Percentiles rank a stretch among this genome's conserved stretches.
phyloP scores from a whole-genome alignment of 2,888 invertebrate genomes.

The Gari tellinella region DNA sequence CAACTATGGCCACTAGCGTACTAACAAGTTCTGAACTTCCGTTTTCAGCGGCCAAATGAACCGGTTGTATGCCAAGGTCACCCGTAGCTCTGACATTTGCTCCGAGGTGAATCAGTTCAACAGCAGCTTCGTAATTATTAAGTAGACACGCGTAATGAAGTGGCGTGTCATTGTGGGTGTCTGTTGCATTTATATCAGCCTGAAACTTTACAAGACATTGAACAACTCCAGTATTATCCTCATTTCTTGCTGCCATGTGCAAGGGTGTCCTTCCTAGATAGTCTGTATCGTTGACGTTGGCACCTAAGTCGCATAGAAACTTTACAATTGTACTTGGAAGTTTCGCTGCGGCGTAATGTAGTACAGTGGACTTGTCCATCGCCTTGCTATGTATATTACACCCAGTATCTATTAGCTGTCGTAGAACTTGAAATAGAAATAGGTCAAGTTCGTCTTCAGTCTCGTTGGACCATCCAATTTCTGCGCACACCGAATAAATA shows the following conservation, averaged over 20 bases:
- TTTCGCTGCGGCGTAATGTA: constrained; percentile 29
- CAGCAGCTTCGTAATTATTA: neutral
- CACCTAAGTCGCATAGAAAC: constrained; percentile 8
- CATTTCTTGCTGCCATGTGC: constrained; percentile 33
- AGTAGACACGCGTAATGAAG: no score
- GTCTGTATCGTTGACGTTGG: constrained; percentile 11
- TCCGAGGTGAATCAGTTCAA: constrained; percentile 10
- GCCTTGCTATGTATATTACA: constrained; percentile 25
- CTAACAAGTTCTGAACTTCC: constrained; percentile 12
- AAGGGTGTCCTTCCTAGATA: constrained; percentile 34
- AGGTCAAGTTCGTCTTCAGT: no score
- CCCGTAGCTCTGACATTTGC: constrained; percentile 10
- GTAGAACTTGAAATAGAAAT: no score
- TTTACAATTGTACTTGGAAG: no score
- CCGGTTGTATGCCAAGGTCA: constrained; percentile 32
- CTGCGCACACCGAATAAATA: no score
- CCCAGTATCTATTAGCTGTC: neutral
- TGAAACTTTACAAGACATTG: no score
- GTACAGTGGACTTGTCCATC: constrained; percentile 21
- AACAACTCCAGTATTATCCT: constrained; percentile 1
- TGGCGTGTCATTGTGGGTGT: no score
- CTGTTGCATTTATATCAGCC: no score
- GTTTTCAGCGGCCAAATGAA: constrained; percentile 36
- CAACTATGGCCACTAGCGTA: neutral
- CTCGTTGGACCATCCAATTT: no score